These are phyloP conservation scores for Theocolax elegans DNA, from an alignment of 1,140 invertebrate species.

Conservation along the genomic window DNA sequence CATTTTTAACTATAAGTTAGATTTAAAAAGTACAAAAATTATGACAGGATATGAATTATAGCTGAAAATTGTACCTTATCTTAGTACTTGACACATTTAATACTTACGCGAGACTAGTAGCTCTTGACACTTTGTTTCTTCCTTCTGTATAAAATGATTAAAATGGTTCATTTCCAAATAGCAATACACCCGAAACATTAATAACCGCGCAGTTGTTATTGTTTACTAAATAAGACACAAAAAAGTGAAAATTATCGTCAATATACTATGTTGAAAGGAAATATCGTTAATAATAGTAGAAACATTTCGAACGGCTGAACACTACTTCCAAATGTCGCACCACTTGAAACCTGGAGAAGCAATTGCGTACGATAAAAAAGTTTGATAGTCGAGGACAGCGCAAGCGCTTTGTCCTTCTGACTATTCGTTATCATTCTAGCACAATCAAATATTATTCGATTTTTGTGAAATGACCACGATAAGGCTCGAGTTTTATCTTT, in stretches of 20 bases:
- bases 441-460: neutral
- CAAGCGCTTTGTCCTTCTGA: neutral
- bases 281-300: neutral
- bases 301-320: neutral
- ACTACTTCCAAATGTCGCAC: slow-evolving; percentile 15
- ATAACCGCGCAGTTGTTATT: no score
- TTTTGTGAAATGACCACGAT: neutral
- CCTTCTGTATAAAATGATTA: neutral
- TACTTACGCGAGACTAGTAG: no score
- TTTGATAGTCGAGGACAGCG: neutral
- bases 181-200: no score
- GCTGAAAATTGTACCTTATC: no score
- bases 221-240: no score
- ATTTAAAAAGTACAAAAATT: no score
- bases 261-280: no score
- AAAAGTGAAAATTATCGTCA: no score
- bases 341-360: neutral
- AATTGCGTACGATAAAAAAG: slow-evolving; percentile 14
- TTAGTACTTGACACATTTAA: no score
- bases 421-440: neutral
- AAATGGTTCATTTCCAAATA: neutral
- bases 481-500: neutral
- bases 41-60: no score
- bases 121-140: neutral
- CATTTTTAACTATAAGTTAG: no score